Percentiles rank a stretch among this genome's conserved stretches.
These are phyloP conservation scores for Aproaerema taeniolella DNA, from an alignment of 2,888 invertebrate species.

Conservation along the genomic window DNA sequence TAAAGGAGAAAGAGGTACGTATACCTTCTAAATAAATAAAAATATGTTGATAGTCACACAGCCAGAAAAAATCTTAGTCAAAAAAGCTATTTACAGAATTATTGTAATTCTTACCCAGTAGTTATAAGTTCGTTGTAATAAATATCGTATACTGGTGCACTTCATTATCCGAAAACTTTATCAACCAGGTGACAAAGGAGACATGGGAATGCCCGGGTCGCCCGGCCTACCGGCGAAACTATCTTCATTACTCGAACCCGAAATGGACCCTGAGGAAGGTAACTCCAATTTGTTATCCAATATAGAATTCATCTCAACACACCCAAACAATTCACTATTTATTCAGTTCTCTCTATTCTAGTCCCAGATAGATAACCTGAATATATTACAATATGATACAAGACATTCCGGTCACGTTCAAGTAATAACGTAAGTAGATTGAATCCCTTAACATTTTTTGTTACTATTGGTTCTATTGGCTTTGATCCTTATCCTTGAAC, in stretches of 20 bases:
- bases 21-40: background rate
- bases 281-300: too few species aligned
- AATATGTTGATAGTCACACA: background rate
- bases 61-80: background rate
- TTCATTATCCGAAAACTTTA: too few species aligned
- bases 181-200: constrained; percentile 81
- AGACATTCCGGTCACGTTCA: constrained; percentile 49
- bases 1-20: constrained; percentile 77
- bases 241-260: constrained; percentile 40
- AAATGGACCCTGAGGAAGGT: constrained; percentile 43
- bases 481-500: constrained; percentile 41
- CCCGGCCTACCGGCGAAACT: constrained; percentile 85
- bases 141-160: background rate
- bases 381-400: constrained; percentile 48
- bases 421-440: constrained; percentile 58
- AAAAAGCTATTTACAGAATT: background rate
- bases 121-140: constrained; percentile 18
- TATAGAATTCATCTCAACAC: constrained; percentile 24
- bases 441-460: constrained; percentile 53
- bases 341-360: constrained; percentile 31
- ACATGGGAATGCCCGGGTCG: constrained; percentile 83
- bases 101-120: background rate
- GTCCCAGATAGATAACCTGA: constrained; percentile 34
- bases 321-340: constrained; percentile 31
- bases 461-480: constrained; percentile 44